A percentile compares a stretch with the other conserved stretches of the same genome.
phyloP scores from a whole-genome alignment of 2,797 vertebrate genomes.

The Sardinella longiceps region DNA sequence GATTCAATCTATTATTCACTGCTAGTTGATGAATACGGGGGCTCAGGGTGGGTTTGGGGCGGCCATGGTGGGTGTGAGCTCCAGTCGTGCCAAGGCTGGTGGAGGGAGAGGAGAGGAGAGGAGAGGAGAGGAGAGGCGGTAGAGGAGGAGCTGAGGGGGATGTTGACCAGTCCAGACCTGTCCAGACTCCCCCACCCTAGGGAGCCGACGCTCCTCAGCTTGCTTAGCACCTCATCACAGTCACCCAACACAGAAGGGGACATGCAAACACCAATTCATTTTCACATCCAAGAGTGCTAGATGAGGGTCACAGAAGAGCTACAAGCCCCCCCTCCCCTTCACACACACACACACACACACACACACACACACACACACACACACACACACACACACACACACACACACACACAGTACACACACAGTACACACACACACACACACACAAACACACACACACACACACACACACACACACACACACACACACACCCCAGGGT shows the following conservation, averaged over 20 bases:
- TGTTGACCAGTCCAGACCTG: neutral
- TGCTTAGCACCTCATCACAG: slow-evolving; percentile 35
- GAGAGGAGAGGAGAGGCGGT: too few species aligned
- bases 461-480: slow-evolving; percentile 55
- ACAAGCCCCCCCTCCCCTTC: neutral
- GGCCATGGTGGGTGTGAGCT: neutral
- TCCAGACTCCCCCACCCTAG: slow-evolving; percentile 14
- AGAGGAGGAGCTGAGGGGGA: neutral
- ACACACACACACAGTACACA: slow-evolving; percentile 8
- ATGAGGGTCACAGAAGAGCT: neutral
- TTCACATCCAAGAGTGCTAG: slow-evolving; percentile 40
- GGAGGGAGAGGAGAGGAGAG: neutral
- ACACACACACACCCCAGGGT: slow-evolving; percentile 15
- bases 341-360: neutral
- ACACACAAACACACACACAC: slow-evolving; percentile 29
- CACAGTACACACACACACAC: slow-evolving; percentile 15
- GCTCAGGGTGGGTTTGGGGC: neutral
- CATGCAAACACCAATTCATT: slow-evolving; percentile 29
- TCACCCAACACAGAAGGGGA: slow-evolving; percentile 37
- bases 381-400: neutral
- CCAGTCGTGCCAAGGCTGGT: neutral
- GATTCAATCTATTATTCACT: neutral
- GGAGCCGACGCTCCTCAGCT: slow-evolving; percentile 51
- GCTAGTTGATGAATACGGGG: neutral
- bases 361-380: neutral